Percentiles rank a stretch among this genome's conserved stretches.
phyloP scores from a whole-genome alignment of 2,113 vertebrate species.

The Macaca nemestrina region DNA sequence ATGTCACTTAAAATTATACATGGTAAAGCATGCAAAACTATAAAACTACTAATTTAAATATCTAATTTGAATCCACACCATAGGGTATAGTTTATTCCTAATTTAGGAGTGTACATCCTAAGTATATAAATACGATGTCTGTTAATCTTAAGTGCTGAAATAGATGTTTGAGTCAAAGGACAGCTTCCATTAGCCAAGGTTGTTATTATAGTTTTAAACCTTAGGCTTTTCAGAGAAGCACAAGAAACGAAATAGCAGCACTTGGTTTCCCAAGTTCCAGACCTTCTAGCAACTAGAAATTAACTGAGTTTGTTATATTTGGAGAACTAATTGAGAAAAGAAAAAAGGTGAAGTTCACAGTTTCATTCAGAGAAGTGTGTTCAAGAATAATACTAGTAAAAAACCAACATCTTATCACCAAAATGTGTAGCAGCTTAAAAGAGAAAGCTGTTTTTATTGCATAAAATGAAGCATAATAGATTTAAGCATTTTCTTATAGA shows the following conservation, averaged over 20 bases:
- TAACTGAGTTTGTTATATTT: not conserved
- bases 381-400: constrained; percentile 50
- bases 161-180: constrained; percentile 42
- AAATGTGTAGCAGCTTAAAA: constrained; percentile 75
- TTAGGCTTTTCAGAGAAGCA: not conserved
- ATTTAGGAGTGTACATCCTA: not conserved
- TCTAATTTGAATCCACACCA: constrained; percentile 5
- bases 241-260: not conserved
- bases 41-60: constrained; percentile 51
- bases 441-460: constrained; percentile 79
- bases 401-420: constrained; percentile 64
- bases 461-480: constrained; percentile 76
- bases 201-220: not conserved
- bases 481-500: constrained; percentile 75
- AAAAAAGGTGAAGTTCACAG: constrained; percentile 39
- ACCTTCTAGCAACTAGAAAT: not conserved
- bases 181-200: not conserved
- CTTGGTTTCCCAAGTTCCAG: not conserved
- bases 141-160: constrained; percentile 9
- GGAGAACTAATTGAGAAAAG: constrained; percentile 40
- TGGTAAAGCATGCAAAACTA: constrained; percentile 29
- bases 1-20: constrained; percentile 36
- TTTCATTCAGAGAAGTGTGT: constrained; percentile 64
- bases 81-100: constrained; percentile 40
- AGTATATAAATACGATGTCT: not conserved